phyloP scores from a whole-genome alignment of 1,140 invertebrate genomes.

The Hestina assimilis region DNA sequence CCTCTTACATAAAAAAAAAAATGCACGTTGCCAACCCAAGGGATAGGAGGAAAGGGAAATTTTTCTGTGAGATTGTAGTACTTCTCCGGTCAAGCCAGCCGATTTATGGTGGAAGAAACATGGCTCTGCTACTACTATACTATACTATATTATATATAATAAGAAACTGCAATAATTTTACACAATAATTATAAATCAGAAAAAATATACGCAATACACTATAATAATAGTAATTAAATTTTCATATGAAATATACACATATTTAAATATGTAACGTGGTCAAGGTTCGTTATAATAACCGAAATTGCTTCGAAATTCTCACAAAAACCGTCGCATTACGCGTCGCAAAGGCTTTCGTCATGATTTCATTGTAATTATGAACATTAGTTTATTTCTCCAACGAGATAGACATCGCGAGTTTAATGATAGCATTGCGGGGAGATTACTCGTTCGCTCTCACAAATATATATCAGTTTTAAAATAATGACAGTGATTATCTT shows the following conservation, averaged over 20 bases:
- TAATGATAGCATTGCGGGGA: conserved; percentile 13
- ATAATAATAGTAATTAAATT: neutral
- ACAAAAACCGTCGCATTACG: conserved; percentile 26
- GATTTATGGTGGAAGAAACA: no score
- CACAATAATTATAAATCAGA: no score
- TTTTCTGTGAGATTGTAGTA: conserved; percentile 36
- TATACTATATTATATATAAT: no score
- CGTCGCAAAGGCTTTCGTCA: conserved; percentile 13
- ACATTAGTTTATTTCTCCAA: conserved; percentile 18
- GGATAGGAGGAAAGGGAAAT: conserved; percentile 4
- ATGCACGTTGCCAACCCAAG: no score
- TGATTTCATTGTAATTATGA: conserved; percentile 18
- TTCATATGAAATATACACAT: neutral
- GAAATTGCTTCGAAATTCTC: conserved; percentile 22
- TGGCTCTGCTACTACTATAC: no score
- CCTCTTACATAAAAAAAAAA: no score
- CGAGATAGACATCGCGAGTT: conserved; percentile 22
- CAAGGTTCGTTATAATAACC: conserved; percentile 18
- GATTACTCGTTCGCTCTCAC: conserved; percentile 6
- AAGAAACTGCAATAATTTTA: no score
- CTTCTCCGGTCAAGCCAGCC: no score
- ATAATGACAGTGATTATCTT: conserved; percentile 19
- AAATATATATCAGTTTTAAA: conserved; percentile 4
- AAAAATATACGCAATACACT: no score
- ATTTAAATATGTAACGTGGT: conserved; percentile 13